A percentile compares a stretch with the other conserved stretches of the same genome.
Evolutionary conservation across 1,140 invertebrate genomes (phyloP).

Genomic region (Brachystomella parvula): DNA sequence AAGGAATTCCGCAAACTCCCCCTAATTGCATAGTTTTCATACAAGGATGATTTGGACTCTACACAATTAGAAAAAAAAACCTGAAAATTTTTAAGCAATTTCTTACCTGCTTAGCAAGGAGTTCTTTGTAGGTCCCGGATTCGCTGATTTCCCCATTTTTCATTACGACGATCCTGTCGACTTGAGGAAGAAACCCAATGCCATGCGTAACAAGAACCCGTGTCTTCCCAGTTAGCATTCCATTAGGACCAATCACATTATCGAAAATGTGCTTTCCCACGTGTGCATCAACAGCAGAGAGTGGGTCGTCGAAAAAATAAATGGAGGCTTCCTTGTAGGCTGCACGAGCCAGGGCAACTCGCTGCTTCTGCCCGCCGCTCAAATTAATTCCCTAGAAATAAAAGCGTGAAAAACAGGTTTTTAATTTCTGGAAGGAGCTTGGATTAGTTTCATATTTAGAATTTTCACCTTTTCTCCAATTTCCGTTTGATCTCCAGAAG

Average conservation of each 20-base stretch:
- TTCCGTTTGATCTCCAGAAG: conserved; percentile 56
- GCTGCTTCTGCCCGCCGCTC: conserved; percentile 56
- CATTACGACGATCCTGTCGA: conserved; percentile 5
- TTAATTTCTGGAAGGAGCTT: conserved; percentile 19
- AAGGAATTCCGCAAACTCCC: conserved; percentile 39
- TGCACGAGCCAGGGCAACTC: conserved; percentile 49
- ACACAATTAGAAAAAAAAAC: conserved; percentile 31
- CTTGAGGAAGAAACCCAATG: conserved; percentile 45
- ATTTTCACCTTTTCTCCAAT: conserved; percentile 52
- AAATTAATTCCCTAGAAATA: conserved; percentile 51
- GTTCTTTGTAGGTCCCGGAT: conserved; percentile 44
- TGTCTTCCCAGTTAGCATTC: conserved; percentile 37
- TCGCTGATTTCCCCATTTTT: not conserved
- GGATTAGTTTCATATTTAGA: conserved; percentile 62
- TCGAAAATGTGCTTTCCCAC: conserved; percentile 48
- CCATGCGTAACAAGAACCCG: conserved; percentile 45
- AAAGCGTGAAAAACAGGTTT: not conserved
- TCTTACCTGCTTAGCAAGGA: conserved; percentile 35
- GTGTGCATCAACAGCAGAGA: conserved; percentile 53
- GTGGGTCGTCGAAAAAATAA: conserved; percentile 55
- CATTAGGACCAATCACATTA: conserved; percentile 41
- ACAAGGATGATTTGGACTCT: not conserved
- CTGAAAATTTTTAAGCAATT: conserved; percentile 39
- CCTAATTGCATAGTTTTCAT: conserved; percentile 15
- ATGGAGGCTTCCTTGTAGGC: conserved; percentile 42